Evolutionary conservation across 2,888 invertebrate genomes (phyloP).

Genomic region (Troilus luridus): DNA sequence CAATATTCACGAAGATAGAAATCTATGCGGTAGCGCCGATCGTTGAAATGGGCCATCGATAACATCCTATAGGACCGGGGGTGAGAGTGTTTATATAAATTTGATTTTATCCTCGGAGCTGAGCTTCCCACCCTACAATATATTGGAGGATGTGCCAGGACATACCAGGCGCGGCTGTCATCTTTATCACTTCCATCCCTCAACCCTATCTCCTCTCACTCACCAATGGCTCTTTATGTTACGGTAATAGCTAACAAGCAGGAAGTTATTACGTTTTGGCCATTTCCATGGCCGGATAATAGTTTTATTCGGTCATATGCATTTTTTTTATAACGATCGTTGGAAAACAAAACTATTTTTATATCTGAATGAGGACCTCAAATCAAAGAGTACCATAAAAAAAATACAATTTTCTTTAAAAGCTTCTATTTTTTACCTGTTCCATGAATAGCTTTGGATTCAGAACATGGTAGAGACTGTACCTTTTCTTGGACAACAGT

Average conservation of each 20-base stretch:
- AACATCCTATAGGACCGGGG: background rate
- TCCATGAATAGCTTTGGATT: too few relatives aligned
- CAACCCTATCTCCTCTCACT: background rate
- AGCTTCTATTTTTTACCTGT: too few relatives aligned
- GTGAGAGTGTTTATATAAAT: constrained; percentile 27
- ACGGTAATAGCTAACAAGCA: background rate
- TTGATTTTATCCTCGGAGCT: constrained; percentile 18
- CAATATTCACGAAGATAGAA: background rate
- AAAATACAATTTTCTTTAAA: too few relatives aligned
- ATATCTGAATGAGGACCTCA: too few relatives aligned
- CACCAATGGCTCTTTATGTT: constrained; percentile 20
- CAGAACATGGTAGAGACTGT: too few relatives aligned
- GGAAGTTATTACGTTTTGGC: background rate
- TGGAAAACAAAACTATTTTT: too few relatives aligned
- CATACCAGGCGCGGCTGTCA: background rate
- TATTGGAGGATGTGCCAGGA: background rate
- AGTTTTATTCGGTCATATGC: background rate
- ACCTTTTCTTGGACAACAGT: too few relatives aligned
- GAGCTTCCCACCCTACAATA: background rate
- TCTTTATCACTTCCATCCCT: constrained; percentile 29
- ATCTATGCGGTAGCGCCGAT: background rate
- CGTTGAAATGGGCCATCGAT: background rate
- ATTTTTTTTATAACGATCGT: too few relatives aligned
- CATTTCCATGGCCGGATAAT: background rate
- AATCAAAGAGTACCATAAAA: too few relatives aligned